phyloP scores from a whole-genome alignment of 2,113 vertebrate species.

The Leptocoma aspasia region DNA sequence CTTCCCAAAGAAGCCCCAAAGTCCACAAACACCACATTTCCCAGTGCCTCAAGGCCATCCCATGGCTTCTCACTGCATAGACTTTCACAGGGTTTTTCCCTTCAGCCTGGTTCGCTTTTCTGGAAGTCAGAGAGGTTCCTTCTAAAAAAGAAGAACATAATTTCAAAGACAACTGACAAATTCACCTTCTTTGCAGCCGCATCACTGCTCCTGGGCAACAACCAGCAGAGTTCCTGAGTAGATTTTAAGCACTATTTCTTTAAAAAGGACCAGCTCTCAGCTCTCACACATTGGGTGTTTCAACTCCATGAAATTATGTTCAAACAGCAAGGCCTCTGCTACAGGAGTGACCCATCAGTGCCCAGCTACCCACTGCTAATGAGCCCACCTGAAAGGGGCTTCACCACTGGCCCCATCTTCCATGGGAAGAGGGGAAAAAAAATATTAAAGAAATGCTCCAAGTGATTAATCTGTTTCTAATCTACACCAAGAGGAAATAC shows the following conservation, averaged over 20 bases:
- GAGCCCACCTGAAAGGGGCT: not conserved
- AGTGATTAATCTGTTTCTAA: not conserved
- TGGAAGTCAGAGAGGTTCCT: not conserved
- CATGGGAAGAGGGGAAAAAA: not conserved
- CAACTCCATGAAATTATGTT: rapidly evolving
- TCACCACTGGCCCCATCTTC: not conserved
- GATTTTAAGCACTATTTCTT: not conserved
- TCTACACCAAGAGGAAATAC: not conserved
- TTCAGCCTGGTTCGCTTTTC: not conserved
- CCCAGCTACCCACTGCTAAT: not conserved
- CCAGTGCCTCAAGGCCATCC: not conserved
- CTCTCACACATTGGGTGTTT: rapidly evolving
- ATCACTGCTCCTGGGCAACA: not conserved
- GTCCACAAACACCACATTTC: rapidly evolving
- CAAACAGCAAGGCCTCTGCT: not conserved
- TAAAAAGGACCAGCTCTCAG: not conserved
- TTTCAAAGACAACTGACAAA: not conserved
- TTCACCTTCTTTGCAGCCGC: not conserved
- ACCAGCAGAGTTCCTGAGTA: rapidly evolving
- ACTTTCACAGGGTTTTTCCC: rapidly evolving
- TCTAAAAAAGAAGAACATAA: rapidly evolving
- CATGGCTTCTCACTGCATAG: rapidly evolving
- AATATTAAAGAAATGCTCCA: not conserved
- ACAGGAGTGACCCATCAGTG: not conserved
- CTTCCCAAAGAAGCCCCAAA: not conserved